Conservation (phyloP, 2,113 vertebrate species). For the Indicator maculatus region DNA sequence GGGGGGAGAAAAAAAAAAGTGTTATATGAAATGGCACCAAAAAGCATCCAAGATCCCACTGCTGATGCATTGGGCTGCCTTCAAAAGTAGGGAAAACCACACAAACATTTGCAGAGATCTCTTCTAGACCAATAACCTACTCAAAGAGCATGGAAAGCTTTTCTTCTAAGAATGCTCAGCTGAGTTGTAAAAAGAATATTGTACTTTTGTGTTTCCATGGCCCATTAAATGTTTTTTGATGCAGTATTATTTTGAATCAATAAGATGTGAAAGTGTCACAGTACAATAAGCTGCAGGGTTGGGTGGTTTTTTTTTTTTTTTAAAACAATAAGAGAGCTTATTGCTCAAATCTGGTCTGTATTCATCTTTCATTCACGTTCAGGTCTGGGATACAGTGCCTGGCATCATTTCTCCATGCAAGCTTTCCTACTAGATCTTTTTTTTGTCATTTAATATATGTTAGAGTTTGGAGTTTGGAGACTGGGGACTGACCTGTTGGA, state of each 20-base stretch:
- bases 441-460: neutral
- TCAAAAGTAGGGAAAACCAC: constrained; percentile 24
- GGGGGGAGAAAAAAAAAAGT: neutral
- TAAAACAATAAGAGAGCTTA: neutral
- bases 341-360: neutral
- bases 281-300: neutral
- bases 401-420: neutral
- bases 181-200: constrained; percentile 64
- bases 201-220: constrained; percentile 62
- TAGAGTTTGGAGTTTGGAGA: no score
- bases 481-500: no score
- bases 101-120: constrained; percentile 6
- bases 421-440: neutral
- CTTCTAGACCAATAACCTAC: constrained; percentile 35
- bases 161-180: constrained; percentile 45
- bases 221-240: constrained; percentile 69
- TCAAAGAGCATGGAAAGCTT: neutral
- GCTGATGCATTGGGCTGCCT: neutral
- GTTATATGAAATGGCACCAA: neutral
- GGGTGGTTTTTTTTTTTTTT: neutral
- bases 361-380: neutral
- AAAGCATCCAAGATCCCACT: neutral
- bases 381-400: neutral
- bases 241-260: constrained; percentile 58
- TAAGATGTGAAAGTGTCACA: constrained; percentile 30